Evolutionary conservation across 2,113 vertebrate genomes (phyloP).

Genomic region (Coracopsis vasa): DNA sequence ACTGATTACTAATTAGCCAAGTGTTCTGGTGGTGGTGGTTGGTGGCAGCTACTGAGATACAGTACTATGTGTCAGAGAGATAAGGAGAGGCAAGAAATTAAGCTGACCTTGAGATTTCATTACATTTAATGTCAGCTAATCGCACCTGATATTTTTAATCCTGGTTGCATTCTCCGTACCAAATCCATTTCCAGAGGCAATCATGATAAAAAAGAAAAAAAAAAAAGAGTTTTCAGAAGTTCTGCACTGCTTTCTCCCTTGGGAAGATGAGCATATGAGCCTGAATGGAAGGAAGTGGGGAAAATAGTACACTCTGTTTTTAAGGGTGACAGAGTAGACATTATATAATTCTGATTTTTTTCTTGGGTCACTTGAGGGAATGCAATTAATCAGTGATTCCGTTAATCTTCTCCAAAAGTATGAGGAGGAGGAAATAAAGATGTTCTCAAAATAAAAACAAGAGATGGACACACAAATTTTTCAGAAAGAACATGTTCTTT

Average conservation of each 20-base stretch:
- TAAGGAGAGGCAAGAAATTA: conserved; percentile 70
- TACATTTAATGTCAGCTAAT: conserved; percentile 63
- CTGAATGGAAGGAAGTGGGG: not conserved
- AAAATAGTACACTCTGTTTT: not conserved
- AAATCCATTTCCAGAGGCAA: conserved; percentile 9
- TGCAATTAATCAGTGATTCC: not conserved
- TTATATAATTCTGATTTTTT: not conserved
- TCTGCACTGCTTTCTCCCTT: not conserved
- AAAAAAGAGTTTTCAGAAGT: not conserved
- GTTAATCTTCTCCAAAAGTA: not conserved
- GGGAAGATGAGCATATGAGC: not conserved
- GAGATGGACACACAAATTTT: not conserved
- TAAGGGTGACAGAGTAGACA: not conserved
- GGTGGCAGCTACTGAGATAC: conserved; percentile 64
- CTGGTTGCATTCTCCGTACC: conserved; percentile 29
- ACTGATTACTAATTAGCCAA: conserved; percentile 70
- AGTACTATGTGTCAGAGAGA: conserved; percentile 47
- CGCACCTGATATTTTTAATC: conserved; percentile 67
- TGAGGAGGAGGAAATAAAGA: not conserved
- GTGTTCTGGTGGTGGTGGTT: conserved; percentile 33
- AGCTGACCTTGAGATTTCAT: conserved; percentile 71
- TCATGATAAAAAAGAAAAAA: not conserved
- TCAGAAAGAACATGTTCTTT: not conserved
- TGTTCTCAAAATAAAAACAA: not conserved
- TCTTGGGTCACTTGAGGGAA: not conserved